phyloP scores from a whole-genome alignment of 2,113 vertebrate genomes.

The Pagrus major region DNA sequence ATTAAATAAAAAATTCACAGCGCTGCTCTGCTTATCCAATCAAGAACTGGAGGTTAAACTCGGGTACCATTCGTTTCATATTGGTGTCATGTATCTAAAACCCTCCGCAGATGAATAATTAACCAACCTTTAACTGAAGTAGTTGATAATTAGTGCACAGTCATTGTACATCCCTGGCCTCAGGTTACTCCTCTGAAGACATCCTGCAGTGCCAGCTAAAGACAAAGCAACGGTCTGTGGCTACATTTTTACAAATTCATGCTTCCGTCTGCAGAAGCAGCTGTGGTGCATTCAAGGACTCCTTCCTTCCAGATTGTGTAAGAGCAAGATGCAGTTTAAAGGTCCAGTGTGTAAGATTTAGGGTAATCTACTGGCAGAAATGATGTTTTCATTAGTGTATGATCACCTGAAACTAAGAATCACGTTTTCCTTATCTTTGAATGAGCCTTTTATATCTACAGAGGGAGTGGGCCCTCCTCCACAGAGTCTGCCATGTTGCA shows the following conservation, averaged over 20 bases:
- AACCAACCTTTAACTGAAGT: constrained; percentile 58
- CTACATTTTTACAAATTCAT: constrained; percentile 41
- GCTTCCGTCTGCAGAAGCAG: constrained; percentile 33
- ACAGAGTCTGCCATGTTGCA: no score
- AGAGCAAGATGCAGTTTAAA: not conserved
- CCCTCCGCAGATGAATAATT: constrained; percentile 63
- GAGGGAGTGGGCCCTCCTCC: no score
- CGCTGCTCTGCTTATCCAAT: constrained; percentile 11
- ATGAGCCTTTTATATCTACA: no score
- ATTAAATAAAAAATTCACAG: not conserved
- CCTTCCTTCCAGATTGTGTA: not conserved
- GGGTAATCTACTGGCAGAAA: no score
- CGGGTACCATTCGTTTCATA: constrained; percentile 17
- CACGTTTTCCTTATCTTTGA: no score
- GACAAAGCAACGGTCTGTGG: constrained; percentile 20
- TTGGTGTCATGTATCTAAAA: constrained; percentile 60
- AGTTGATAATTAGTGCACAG: constrained; percentile 53
- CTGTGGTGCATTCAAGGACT: constrained; percentile 35
- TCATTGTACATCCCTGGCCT: constrained; percentile 35
- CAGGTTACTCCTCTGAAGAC: constrained; percentile 46
- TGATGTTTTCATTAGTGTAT: no score
- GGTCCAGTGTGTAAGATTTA: no score
- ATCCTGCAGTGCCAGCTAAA: constrained; percentile 34
- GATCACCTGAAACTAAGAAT: no score
- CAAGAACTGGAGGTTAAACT: constrained; percentile 35